A percentile compares a stretch with the other conserved stretches of the same genome.
Conservation (phyloP, 1,140 invertebrate species). For the Diachasmimorpha longicaudata region DNA sequence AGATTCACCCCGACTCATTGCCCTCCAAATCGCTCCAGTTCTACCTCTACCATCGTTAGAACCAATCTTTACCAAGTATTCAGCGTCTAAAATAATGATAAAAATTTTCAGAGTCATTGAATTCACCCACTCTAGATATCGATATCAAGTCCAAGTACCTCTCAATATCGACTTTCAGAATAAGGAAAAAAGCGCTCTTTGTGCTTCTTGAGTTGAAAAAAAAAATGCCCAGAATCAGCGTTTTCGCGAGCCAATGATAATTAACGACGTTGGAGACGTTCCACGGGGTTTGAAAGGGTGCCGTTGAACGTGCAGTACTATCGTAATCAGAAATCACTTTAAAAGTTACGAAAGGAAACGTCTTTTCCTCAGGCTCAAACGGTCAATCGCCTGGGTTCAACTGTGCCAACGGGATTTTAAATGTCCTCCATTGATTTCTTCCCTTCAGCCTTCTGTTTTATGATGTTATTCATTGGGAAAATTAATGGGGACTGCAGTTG, state of each 20-base stretch:
- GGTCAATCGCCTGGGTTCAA: neutral
- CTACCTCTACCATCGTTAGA: neutral
- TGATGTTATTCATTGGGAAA: neutral
- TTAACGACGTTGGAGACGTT: neutral
- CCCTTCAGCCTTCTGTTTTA: neutral
- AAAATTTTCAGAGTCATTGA: neutral
- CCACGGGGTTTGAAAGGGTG: neutral
- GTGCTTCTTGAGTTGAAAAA: neutral
- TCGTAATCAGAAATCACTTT: constrained; percentile 6
- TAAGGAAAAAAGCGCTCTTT: neutral
- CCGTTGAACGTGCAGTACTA: neutral
- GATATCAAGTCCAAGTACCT: neutral
- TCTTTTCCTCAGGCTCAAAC: neutral
- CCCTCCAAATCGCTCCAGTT: neutral
- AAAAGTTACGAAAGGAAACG: neutral
- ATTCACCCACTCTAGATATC: neutral
- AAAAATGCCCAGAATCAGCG: neutral
- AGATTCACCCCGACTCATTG: neutral
- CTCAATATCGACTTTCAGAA: neutral
- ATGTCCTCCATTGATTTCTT: neutral
- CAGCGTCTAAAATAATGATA: neutral
- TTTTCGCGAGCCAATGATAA: constrained; percentile 3
- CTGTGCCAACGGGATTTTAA: neutral
- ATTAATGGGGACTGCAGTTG: neutral
- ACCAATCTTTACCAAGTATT: neutral